These are phyloP conservation scores for Laticauda laticaudata DNA, from an alignment of 2,113 vertebrate species.

Conservation along the genomic window DNA sequence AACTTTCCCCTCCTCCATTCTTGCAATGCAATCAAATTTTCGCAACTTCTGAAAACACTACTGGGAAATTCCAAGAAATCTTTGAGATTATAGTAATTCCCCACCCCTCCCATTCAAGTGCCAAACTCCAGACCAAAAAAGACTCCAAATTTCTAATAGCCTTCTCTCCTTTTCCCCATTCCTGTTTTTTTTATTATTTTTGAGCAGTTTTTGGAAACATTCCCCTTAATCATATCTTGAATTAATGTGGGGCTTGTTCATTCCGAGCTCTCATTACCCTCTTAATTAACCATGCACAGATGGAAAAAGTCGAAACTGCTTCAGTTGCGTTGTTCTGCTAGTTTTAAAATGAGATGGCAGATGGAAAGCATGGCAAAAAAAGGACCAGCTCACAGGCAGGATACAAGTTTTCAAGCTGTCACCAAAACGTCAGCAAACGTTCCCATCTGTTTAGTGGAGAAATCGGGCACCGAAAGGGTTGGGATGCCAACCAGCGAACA, in stretches of 20 bases:
- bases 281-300: constrained; percentile 85
- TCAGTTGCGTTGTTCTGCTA: constrained; percentile 80
- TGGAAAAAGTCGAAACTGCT: constrained; percentile 83
- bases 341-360: constrained; percentile 81
- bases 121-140: neutral
- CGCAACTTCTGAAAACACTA: neutral
- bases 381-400: constrained; percentile 75
- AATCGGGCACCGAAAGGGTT: constrained; percentile 57
- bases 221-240: constrained; percentile 81
- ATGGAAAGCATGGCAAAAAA: constrained; percentile 76
- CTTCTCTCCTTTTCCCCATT: neutral
- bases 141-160: neutral
- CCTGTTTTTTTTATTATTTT: neutral
- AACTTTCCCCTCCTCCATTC: neutral
- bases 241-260: constrained; percentile 80
- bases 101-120: neutral
- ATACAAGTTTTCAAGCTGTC: constrained; percentile 83
- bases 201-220: constrained; percentile 58
- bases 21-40: neutral
- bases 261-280: constrained; percentile 82
- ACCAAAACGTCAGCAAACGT: constrained; percentile 77
- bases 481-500: constrained; percentile 50
- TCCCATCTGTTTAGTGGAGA: constrained; percentile 75
- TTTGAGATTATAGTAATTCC: neutral
- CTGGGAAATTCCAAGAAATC: neutral